A percentile compares a stretch with the other conserved stretches of the same genome.
Evolutionary conservation across 2,888 invertebrate species (phyloP).

Genomic region (Dynastes tityus): DNA sequence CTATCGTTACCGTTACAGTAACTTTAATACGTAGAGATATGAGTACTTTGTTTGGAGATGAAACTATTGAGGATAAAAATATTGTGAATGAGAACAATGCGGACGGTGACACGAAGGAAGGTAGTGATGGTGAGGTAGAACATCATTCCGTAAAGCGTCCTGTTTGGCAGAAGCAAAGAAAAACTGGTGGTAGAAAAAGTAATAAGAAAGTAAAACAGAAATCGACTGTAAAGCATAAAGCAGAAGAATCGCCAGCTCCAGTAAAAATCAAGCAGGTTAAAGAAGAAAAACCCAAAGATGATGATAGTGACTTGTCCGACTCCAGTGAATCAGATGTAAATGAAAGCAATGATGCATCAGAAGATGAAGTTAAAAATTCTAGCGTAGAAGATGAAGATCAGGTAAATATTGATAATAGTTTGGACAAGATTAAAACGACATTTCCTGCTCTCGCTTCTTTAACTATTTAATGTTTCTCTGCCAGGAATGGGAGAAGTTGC

Average conservation of each 20-base stretch:
- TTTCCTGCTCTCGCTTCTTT: not conserved
- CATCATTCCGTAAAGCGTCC: constrained; percentile 78
- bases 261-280: constrained; percentile 58
- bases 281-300: constrained; percentile 60
- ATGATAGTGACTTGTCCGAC: constrained; percentile 73
- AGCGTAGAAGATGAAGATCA: constrained; percentile 69
- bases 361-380: constrained; percentile 65
- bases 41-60: constrained; percentile 87
- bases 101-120: constrained; percentile 68
- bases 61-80: constrained; percentile 74
- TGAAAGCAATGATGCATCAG: constrained; percentile 67
- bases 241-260: constrained; percentile 61
- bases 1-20: constrained; percentile 98
- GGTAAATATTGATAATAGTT: constrained; percentile 55
- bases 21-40: constrained; percentile 87
- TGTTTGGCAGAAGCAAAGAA: constrained; percentile 86
- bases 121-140: constrained; percentile 55
- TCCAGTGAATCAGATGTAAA: constrained; percentile 69
- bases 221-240: constrained; percentile 65
- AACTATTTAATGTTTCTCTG: constrained; percentile 11
- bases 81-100: constrained; percentile 72
- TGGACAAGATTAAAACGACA: not conserved
- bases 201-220: constrained; percentile 73
- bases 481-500: constrained; percentile 93
- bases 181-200: constrained; percentile 75